Percentiles rank a stretch among this genome's conserved stretches.
phyloP scores from a whole-genome alignment of 2,113 vertebrate genomes.

The Salvator merianae region DNA sequence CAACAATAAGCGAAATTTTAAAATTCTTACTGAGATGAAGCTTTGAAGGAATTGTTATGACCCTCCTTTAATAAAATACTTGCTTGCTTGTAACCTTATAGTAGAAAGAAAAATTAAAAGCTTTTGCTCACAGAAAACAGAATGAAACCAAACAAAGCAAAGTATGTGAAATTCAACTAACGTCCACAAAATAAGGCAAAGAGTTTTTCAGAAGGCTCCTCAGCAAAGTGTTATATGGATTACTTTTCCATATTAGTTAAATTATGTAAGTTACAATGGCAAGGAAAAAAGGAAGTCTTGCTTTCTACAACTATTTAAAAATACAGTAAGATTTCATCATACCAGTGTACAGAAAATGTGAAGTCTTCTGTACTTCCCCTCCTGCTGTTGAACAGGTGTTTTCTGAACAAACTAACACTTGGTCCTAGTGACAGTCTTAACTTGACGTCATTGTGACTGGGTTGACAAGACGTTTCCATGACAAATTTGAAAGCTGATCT shows the following conservation, averaged over 20 bases:
- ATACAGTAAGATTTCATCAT: conserved; percentile 7
- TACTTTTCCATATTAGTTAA: not conserved
- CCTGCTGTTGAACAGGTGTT: conserved; percentile 68
- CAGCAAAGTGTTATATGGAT: conserved; percentile 3
- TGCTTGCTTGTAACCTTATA: conserved; percentile 20
- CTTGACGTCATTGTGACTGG: conserved; percentile 69
- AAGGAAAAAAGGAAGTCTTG: not conserved
- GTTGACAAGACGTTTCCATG: conserved; percentile 73
- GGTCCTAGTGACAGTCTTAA: conserved; percentile 35
- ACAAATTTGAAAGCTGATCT: conserved; percentile 68
- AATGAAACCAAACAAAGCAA: not conserved
- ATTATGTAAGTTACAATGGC: not conserved
- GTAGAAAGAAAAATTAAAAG: conserved; percentile 24
- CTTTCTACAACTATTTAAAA: conserved; percentile 13
- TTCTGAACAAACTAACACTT: conserved; percentile 39
- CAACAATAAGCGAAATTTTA: not conserved
- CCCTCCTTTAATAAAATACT: not conserved
- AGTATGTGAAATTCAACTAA: conserved; percentile 3
- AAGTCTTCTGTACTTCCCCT: conserved; percentile 61
- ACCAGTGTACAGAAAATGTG: conserved; percentile 40
- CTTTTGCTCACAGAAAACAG: conserved; percentile 18
- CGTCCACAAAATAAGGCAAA: no score
- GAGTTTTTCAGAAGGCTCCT: no score
- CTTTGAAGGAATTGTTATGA: not conserved
- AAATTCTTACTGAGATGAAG: not conserved